Conservation (phyloP, 2,797 vertebrate species). For the Amniataba percoides region DNA sequence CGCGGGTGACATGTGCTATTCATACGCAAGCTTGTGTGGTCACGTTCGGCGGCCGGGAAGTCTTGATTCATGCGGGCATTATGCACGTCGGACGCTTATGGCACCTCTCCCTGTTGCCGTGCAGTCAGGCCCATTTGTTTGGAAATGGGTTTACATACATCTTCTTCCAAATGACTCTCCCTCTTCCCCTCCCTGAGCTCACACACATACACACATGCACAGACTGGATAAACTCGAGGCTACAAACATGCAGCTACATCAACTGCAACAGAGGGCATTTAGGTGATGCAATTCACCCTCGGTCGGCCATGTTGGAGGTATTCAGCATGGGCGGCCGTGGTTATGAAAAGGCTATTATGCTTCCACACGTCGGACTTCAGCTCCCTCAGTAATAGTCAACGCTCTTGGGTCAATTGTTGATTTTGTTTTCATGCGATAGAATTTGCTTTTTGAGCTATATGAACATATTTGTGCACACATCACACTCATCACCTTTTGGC, state of each 20-base stretch:
- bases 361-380: background rate
- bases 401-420: too few species aligned
- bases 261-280: slow-evolving; percentile 36
- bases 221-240: slow-evolving; percentile 23
- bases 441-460: background rate
- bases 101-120: slow-evolving; percentile 71
- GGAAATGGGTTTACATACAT: slow-evolving; percentile 84
- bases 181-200: slow-evolving; percentile 50
- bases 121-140: slow-evolving; percentile 80
- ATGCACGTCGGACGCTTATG: slow-evolving; percentile 81
- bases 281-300: slow-evolving; percentile 45
- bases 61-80: slow-evolving; percentile 83
- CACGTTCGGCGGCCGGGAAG: slow-evolving; percentile 72
- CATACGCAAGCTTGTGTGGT: slow-evolving; percentile 76
- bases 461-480: background rate
- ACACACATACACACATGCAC: slow-evolving; percentile 17
- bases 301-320: slow-evolving; percentile 49
- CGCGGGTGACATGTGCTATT: slow-evolving; percentile 59
- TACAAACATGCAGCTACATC: slow-evolving; percentile 24
- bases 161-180: slow-evolving; percentile 67
- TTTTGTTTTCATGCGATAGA: background rate
- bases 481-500: background rate
- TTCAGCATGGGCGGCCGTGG: slow-evolving; percentile 3
- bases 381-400: background rate
- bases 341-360: slow-evolving; percentile 12